Conservation (phyloP, 2,113 vertebrate species). For the Aptenodytes forsteri region DNA sequence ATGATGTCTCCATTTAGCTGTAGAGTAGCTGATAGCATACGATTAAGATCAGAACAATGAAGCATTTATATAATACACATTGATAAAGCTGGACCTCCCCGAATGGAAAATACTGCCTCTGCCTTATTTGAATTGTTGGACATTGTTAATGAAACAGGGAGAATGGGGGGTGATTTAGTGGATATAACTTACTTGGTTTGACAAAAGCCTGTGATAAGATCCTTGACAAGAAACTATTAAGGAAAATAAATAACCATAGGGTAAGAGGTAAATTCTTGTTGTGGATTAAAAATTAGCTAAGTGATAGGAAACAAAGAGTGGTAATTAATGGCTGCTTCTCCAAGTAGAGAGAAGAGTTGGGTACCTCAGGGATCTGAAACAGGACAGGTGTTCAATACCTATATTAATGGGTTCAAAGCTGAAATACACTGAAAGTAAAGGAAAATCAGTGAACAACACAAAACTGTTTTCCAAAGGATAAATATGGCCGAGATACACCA, state of each 20-base stretch:
- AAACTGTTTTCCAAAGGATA: not conserved
- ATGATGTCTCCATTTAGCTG: not conserved
- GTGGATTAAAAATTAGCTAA: slow-evolving; percentile 62
- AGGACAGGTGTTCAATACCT: slow-evolving; percentile 51
- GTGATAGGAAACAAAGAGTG: slow-evolving; percentile 54
- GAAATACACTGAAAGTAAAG: not conserved
- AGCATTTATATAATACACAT: not conserved
- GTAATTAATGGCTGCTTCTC: slow-evolving; percentile 43
- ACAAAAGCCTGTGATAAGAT: slow-evolving; percentile 34
- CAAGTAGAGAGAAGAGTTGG: slow-evolving; percentile 23
- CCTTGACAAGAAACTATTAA: slow-evolving; percentile 41
- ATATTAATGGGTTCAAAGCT: slow-evolving; percentile 39
- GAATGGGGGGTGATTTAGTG: not conserved
- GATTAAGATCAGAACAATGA: not conserved
- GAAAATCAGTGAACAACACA: not conserved
- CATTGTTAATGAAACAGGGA: not conserved
- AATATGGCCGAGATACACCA: not conserved
- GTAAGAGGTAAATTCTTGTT: slow-evolving; percentile 58
- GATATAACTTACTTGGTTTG: slow-evolving; percentile 8
- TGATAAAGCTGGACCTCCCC: not conserved
- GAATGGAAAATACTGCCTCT: not conserved
- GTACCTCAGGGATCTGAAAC: slow-evolving; percentile 32
- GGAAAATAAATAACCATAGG: slow-evolving; percentile 45
- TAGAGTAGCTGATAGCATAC: not conserved
- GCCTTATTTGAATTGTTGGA: not conserved